phyloP scores from a whole-genome alignment of 2,888 invertebrate species.

The Nyleta sp. region DNA sequence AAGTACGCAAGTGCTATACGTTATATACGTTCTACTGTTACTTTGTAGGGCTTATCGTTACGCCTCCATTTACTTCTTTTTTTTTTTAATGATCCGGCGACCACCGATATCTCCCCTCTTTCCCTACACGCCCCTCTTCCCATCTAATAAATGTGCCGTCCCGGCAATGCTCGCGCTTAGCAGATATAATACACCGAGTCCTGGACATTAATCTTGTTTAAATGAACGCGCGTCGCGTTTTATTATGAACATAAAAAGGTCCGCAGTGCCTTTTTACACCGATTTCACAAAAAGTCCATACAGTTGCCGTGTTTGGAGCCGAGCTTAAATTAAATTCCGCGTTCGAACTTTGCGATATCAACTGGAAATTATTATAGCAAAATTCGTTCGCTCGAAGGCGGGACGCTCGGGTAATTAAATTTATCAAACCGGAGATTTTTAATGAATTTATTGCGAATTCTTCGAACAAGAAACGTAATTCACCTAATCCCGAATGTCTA shows the following conservation, averaged over 20 bases:
- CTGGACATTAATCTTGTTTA: constrained; percentile 72
- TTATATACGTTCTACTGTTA: no score
- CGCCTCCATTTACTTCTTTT: no score
- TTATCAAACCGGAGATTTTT: not conserved
- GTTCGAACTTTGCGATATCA: not conserved
- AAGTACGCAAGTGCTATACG: no score
- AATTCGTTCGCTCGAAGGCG: no score
- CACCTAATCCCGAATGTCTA: constrained; percentile 25
- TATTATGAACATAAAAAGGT: constrained; percentile 32
- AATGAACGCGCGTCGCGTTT: constrained; percentile 54
- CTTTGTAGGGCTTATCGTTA: no score
- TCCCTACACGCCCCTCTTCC: no score
- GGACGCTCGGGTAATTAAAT: constrained; percentile 13
- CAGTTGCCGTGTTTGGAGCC: constrained; percentile 19
- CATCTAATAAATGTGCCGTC: constrained; percentile 6
- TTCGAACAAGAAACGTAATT: constrained; percentile 14
- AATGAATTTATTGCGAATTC: constrained; percentile 24
- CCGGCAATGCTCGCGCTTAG: constrained; percentile 33
- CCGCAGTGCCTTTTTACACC: constrained; percentile 19
- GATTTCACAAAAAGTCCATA: constrained; percentile 23
- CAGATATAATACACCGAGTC: constrained; percentile 65
- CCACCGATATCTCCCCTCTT: no score
- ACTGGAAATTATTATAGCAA: constrained; percentile 20
- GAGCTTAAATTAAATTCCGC: constrained; percentile 27
- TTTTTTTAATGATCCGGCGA: no score